phyloP scores from a whole-genome alignment of 2,888 invertebrate species.

The Bombyx huttoni region DNA sequence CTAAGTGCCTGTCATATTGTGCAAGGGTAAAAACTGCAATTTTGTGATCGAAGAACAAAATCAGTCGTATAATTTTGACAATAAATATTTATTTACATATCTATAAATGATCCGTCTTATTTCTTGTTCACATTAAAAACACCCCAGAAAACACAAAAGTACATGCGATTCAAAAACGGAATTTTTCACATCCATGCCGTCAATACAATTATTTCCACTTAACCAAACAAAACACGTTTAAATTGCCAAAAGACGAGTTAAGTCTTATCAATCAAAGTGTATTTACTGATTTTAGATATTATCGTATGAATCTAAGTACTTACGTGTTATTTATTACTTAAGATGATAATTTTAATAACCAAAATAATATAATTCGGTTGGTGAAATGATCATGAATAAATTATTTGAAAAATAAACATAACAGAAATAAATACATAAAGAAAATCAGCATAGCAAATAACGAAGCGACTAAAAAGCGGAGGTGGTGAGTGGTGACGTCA shows the following conservation, averaged over 20 bases:
- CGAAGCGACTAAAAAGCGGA: conserved; percentile 44
- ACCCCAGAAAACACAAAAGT: not conserved
- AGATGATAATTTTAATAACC: conserved; percentile 14
- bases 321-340: not conserved
- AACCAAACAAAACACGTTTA: not conserved
- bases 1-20: not conserved
- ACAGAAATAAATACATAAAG: conserved; percentile 33
- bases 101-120: conserved; percentile 4
- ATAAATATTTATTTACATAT: not conserved
- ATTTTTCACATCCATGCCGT: conserved; percentile 3
- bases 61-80: not conserved
- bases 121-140: not conserved
- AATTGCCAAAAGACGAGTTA: not conserved
- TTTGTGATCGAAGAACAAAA: not conserved
- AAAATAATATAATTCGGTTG: conserved; percentile 43
- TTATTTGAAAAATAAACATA: conserved; percentile 1
- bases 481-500: conserved; percentile 28
- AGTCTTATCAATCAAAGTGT: not conserved
- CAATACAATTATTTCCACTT: not conserved
- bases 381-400: conserved; percentile 16
- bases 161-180: conserved; percentile 4
- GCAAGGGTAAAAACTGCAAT: not conserved
- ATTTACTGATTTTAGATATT: not conserved
- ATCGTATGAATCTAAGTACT: not conserved
- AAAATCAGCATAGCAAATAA: conserved; percentile 26